A percentile compares a stretch with the other conserved stretches of the same genome.
Evolutionary conservation across 2,888 invertebrate genomes (phyloP).

Genomic region (Mimachlamys varia): DNA sequence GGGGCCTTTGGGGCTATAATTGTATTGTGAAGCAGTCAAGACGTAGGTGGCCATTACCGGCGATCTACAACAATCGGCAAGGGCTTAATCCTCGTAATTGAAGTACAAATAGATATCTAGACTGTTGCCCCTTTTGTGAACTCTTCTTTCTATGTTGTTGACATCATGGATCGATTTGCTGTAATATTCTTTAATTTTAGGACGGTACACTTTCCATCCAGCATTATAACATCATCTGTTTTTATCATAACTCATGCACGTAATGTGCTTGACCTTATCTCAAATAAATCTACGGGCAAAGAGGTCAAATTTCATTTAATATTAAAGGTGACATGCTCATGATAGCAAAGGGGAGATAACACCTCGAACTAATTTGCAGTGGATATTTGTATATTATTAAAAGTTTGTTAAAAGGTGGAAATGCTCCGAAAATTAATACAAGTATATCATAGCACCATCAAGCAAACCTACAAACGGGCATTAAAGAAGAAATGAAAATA

Average conservation of each 20-base stretch:
- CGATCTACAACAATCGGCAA: background rate
- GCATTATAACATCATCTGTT: background rate
- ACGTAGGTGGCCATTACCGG: background rate
- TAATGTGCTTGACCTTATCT: background rate
- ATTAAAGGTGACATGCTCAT: background rate
- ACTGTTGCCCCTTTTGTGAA: background rate
- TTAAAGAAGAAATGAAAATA: too few species aligned
- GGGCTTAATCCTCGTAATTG: background rate
- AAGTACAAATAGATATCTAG: constrained; percentile 11
- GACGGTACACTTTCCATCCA: background rate
- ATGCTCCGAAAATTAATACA: too few species aligned
- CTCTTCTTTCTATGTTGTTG: background rate
- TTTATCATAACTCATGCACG: background rate
- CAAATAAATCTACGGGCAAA: too few species aligned
- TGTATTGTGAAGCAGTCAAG: background rate
- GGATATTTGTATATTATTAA: too few species aligned
- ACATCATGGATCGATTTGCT: background rate
- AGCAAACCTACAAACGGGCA: too few species aligned
- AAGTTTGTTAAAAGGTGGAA: too few species aligned
- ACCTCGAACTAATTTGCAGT: too few species aligned
- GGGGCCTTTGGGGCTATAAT: background rate
- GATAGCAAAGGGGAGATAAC: too few species aligned
- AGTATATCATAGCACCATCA: too few species aligned
- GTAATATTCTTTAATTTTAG: background rate
- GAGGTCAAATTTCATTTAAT: background rate